A percentile compares a stretch with the other conserved stretches of the same genome.
Conservation (phyloP, 2,113 vertebrate species). For the Pollimyrus isidori region DNA sequence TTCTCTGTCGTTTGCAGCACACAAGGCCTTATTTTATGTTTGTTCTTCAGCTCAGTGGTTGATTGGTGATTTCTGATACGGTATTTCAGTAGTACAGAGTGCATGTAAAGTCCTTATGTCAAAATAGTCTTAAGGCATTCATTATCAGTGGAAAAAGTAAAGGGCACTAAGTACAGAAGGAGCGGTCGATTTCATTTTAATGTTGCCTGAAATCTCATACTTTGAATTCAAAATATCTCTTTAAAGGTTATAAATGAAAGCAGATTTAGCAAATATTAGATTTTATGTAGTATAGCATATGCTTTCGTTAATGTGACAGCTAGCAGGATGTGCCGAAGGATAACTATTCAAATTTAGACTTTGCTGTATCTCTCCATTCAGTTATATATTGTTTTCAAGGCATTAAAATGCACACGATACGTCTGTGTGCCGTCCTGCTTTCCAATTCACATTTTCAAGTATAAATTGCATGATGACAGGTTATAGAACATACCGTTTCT, state of each 20-base stretch:
- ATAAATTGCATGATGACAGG: not conserved
- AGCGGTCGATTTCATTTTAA: conserved; percentile 59
- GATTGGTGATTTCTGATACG: conserved; percentile 70
- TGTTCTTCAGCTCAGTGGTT: conserved; percentile 64
- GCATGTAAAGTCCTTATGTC: conserved; percentile 50
- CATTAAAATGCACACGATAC: conserved; percentile 49
- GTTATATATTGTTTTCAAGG: conserved; percentile 54
- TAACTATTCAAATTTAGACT: conserved; percentile 38
- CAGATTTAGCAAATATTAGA: conserved; percentile 65
- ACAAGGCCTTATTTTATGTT: conserved; percentile 53
- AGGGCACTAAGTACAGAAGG: conserved; percentile 54
- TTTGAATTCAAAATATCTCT: conserved; percentile 61
- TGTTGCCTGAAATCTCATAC: conserved; percentile 65
- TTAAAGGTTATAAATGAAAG: conserved; percentile 58
- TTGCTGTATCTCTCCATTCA: conserved; percentile 42
- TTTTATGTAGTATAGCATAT: conserved; percentile 59
- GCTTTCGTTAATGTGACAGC: conserved; percentile 43
- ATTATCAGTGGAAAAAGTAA: conserved; percentile 63
- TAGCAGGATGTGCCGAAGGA: conserved; percentile 47
- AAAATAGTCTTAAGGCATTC: conserved; percentile 63
- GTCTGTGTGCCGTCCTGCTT: not conserved
- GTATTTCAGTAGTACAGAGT: conserved; percentile 58
- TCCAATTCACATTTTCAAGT: not conserved
- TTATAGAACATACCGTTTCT: not conserved
- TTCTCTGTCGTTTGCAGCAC: conserved; percentile 38